Conservation (phyloP, 2,888 invertebrate species). For the Agonopterix subpropinquella region DNA sequence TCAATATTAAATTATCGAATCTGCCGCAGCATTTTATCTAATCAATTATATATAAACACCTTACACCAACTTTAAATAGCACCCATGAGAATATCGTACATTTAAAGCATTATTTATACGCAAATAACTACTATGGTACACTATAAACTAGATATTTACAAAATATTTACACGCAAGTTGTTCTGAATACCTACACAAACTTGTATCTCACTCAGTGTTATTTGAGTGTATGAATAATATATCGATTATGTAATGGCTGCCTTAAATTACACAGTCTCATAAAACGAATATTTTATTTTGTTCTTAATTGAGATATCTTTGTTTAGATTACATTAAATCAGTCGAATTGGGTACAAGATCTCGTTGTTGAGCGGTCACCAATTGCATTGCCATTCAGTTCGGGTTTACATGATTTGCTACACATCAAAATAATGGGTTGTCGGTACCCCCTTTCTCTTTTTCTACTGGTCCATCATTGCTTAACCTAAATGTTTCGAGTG, state of each 20-base stretch:
- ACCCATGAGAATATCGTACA: slow-evolving; percentile 69
- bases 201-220: slow-evolving; percentile 11
- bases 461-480: too few relatives aligned
- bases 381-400: not conserved
- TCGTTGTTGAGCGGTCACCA: slow-evolving; percentile 47
- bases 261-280: slow-evolving; percentile 64
- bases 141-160: slow-evolving; percentile 35
- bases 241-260: slow-evolving; percentile 37
- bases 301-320: slow-evolving; percentile 61
- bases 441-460: too few relatives aligned
- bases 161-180: slow-evolving; percentile 42
- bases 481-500: not conserved
- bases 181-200: slow-evolving; percentile 25
- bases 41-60: slow-evolving; percentile 43
- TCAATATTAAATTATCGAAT: slow-evolving; percentile 31
- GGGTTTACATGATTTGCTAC: too few relatives aligned
- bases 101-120: slow-evolving; percentile 57
- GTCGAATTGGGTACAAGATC: slow-evolving; percentile 57
- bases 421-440: too few relatives aligned
- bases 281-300: slow-evolving; percentile 58
- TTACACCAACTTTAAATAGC: slow-evolving; percentile 68
- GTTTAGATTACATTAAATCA: slow-evolving; percentile 53
- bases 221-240: slow-evolving; percentile 13
- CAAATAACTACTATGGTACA: slow-evolving; percentile 17
- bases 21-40: slow-evolving; percentile 29